Base-by-base conservation (phyloP, 2,888 invertebrate genomes). In the Apamea sordens region DNA sequence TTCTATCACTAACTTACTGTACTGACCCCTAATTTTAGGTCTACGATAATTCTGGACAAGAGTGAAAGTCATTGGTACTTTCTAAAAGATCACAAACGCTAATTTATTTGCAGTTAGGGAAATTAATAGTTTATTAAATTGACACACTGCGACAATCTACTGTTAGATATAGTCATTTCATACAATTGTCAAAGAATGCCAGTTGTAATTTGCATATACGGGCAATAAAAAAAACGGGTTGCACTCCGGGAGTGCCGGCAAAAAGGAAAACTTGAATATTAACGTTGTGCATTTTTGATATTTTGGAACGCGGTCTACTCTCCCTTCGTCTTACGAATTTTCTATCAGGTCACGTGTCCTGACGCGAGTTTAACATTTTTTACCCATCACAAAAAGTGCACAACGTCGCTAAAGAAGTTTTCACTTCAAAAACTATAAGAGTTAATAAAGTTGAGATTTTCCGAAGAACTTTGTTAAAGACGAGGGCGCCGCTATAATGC, bases 361-460 rank as follows among this genome's bases (percentile, higher is more conserved):
- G n/a, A n/a, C n/a, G n/a, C n/a, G n/a, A n/a, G n/a, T n/a, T n/a
- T n/a, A n/a, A n/a, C n/a, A n/a, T n/a, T n/a, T n/a, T n/a, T n/a
- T n/a, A n/a, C n/a, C n/a, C n/a, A n/a, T n/a, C n/a, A n/a, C n/a
- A n/a, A n/a, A n/a, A n/a, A n/a, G n/a, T n/a, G n/a, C n/a, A n/a
- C n/a, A n/a, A n/a, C n/a, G n/a, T n/a, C n/a, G n/a, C n/a, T n/a
- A n/a, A n/a, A n/a, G n/a, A n/a, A n/a, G n/a, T n/a, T n/a, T n/a
- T n/a, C n/a, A n/a, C n/a, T n/a, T n/a, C n/a, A 32, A 32, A 32
- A 32, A 32, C 32, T 32, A 32, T 32, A n/a, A n/a, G 8, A 41
- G 15, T 3, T 53, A 21, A 61, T 61, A 50, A n/a, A n/a, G 36
- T 76, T 24, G 28, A 74, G 21, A 75, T 75, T 61, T 59, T 47